Evolutionary conservation across 1,140 invertebrate genomes (phyloP).

Genomic region (Muscidifurax raptorellus): DNA sequence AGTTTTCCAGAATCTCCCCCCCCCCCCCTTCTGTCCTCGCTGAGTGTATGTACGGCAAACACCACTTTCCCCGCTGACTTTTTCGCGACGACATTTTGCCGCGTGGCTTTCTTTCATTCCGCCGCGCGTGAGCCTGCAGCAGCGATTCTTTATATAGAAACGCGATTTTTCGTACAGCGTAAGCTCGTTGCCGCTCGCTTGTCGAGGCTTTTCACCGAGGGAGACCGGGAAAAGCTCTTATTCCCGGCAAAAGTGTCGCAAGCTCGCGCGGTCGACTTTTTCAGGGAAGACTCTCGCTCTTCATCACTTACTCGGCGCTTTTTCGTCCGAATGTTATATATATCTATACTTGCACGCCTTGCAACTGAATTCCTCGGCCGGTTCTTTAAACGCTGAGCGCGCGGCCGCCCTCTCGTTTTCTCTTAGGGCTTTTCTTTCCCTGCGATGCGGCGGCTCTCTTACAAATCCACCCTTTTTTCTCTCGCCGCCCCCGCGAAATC

Average conservation of each 20-base stretch:
- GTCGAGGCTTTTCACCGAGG: conserved; percentile 14
- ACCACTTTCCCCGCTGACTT: not conserved
- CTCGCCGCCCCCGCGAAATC: not conserved
- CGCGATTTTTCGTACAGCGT: conserved; percentile 29
- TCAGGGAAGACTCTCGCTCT: conserved; percentile 16
- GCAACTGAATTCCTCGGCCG: not conserved
- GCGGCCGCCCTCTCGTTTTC: not conserved
- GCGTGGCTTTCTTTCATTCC: conserved; percentile 15
- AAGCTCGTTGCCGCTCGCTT: conserved; percentile 22
- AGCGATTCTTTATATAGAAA: conserved; percentile 32
- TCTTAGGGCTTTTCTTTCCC: not conserved
- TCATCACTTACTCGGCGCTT: conserved; percentile 25
- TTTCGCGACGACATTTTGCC: conserved; percentile 7
- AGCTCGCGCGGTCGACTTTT: not conserved
- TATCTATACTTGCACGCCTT: too few relatives aligned
- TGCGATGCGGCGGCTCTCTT: too few relatives aligned
- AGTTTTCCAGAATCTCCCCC: not conserved
- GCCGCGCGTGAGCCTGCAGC: not conserved
- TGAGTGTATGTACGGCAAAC: too few relatives aligned
- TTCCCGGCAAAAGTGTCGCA: conserved; percentile 19
- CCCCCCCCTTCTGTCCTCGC: not conserved
- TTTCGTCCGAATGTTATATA: not conserved
- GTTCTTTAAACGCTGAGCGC: conserved; percentile 5
- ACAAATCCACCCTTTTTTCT: conserved; percentile 9
- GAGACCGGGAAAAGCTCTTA: not conserved